Evolutionary conservation across 2,113 vertebrate genomes (phyloP), one percentile per base, ranked within the genome.

Genomic region (Mola mola): DNA sequence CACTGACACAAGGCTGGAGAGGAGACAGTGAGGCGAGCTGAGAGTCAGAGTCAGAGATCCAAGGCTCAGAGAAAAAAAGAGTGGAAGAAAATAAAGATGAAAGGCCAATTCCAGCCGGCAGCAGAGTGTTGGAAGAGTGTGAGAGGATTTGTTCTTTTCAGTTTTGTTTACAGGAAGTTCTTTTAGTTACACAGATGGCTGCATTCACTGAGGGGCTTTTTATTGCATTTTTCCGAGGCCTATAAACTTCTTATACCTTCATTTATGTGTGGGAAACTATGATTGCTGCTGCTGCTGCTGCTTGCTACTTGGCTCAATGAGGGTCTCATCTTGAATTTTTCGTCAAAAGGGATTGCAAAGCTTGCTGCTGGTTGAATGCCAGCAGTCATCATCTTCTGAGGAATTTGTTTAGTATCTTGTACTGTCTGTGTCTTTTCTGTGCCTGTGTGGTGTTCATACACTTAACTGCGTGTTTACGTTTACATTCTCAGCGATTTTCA

Each of bases 111-210:
- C 21, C 19, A 77, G 60, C 75, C 63, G 19, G 68, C 26, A 19
- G 43, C 8, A 6, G 59, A 72, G 78, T 61, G 66, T 53, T 78
- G 76, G 75, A 69, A n/a, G 69, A 78, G 83, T 74, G 84, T 86
- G 88, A 86, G 87, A 78, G 72, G 75, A 86, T 90, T 87, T 90
- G 82, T 90, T 90, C 86, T 89, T 78, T 47, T 49, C 44, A 33
- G 65, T 61, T 77, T 90, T 92, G 89, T 93, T 92, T 90, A 91
- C 89, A 92, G 90, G 89, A 91, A 91, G 85, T 71, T 84, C 68
- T 81, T 70, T 84, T 87, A 82, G 79, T 78, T 60, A 78, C 84
- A 88, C 87, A 92, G 82, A 92, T 92, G 87, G 90, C 80, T 79
- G 82, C 79, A 88, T 89, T 92, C 84, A 92, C 73, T 71, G 80